A percentile compares a stretch with the other conserved stretches of the same genome.
Conservation (phyloP, 2,113 vertebrate species). For the Panthera tigris region DNA sequence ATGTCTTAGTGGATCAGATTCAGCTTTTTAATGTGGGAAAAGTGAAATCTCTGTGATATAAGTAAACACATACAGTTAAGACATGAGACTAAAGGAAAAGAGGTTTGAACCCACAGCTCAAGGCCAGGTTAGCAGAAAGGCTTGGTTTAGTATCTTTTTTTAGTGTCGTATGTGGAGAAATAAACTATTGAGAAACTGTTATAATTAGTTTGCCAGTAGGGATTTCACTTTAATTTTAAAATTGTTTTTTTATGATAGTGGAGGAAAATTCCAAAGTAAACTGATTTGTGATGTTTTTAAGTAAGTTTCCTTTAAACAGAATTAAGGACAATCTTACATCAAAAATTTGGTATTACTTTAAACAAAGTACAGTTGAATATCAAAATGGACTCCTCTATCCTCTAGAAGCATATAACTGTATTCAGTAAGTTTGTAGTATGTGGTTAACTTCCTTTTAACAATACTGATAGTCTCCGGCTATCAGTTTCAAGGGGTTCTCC, state of each 20-base stretch:
- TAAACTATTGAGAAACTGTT: neutral
- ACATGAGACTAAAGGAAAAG: neutral
- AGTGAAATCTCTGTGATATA: neutral
- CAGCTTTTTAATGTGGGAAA: neutral
- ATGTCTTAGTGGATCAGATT: neutral
- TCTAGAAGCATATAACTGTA: neutral
- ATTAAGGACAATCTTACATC: neutral
- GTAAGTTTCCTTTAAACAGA: slow-evolving; percentile 17
- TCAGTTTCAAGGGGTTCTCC: neutral
- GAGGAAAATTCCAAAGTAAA: neutral
- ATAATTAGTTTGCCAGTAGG: slow-evolving; percentile 3
- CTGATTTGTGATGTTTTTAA: neutral
- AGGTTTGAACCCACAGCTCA: neutral
- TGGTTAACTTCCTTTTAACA: neutral
- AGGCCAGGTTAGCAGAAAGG: neutral
- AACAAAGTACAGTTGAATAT: neutral
- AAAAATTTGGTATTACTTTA: neutral
- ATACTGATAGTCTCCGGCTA: neutral
- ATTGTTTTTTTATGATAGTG: neutral
- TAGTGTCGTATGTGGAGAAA: neutral
- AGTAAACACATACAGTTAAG: neutral
- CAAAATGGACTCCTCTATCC: neutral
- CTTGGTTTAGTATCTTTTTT: slow-evolving; percentile 8
- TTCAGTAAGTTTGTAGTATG: neutral
- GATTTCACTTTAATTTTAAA: slow-evolving; percentile 43